Evolutionary conservation across 2,113 vertebrate genomes (phyloP).

Genomic region (Coturnix japonica): DNA sequence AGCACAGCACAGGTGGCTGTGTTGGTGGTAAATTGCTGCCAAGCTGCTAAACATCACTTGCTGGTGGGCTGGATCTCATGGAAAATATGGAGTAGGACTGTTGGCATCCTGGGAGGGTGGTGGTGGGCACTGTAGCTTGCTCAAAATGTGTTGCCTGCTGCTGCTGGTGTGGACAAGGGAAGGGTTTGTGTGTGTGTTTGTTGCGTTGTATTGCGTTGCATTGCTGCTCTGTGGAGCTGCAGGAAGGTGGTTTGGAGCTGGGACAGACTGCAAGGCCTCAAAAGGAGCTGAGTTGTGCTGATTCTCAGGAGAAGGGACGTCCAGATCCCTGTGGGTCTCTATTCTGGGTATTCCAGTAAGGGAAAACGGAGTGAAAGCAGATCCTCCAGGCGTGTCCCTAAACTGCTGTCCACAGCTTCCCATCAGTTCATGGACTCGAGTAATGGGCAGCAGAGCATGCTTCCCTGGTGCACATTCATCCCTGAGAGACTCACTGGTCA

Average conservation of each 20-base stretch:
- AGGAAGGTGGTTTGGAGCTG: not conserved
- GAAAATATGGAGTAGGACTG: not conserved
- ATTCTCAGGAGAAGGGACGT: not conserved
- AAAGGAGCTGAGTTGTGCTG: not conserved
- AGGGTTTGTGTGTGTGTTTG: not conserved
- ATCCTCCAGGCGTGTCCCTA: not conserved
- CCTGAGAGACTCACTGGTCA: not conserved
- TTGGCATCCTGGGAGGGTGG: not conserved
- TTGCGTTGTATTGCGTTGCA: fast-evolving
- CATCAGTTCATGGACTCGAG: not conserved
- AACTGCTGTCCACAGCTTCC: not conserved
- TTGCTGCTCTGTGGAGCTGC: not conserved
- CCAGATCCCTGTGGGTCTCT: fast-evolving
- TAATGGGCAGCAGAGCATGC: not conserved
- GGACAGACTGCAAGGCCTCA: not conserved
- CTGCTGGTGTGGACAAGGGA: fast-evolving
- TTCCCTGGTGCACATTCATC: not conserved
- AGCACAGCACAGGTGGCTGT: not conserved
- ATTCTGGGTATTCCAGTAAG: not conserved
- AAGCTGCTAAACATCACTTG: not conserved
- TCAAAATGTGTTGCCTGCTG: not conserved
- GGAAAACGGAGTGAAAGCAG: not conserved
- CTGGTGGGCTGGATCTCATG: not conserved
- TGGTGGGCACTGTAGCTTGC: fast-evolving
- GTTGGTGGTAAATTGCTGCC: not conserved